Conservation (phyloP, 2,888 invertebrate species). For the Octonoba sinensis region DNA sequence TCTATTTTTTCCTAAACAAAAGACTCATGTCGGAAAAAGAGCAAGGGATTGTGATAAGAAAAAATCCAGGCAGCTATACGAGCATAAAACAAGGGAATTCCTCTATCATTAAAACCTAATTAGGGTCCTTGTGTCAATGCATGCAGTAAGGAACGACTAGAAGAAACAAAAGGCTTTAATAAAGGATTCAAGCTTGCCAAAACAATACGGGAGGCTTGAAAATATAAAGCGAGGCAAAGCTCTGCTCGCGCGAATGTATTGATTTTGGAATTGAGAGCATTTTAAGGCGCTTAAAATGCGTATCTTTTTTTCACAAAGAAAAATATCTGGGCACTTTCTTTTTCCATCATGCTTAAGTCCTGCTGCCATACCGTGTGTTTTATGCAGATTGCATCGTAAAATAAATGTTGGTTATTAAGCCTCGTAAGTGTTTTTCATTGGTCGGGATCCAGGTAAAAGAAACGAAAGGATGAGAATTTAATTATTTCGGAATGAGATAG, state of each 20-base stretch:
- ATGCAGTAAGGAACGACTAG: constrained; percentile 5
- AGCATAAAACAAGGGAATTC: constrained; percentile 45
- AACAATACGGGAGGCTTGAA: constrained; percentile 43
- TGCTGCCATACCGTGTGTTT: too few relatives aligned
- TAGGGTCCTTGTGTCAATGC: constrained; percentile 39
- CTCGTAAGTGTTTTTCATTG: too few relatives aligned
- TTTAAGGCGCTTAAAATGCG: constrained; percentile 25
- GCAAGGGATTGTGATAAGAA: constrained; percentile 37
- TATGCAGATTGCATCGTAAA: constrained; percentile 5
- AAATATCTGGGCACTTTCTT: neutral
- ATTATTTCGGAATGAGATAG: too few relatives aligned
- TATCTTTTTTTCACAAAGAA: constrained; percentile 1
- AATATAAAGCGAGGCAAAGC: constrained; percentile 28
- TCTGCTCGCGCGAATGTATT: constrained; percentile 25
- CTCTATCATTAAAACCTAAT: constrained; percentile 58
- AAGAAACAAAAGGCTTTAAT: constrained; percentile 39
- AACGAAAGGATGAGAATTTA: too few relatives aligned
- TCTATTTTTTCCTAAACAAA: constrained; percentile 22
- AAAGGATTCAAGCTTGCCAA: constrained; percentile 4
- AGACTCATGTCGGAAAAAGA: constrained; percentile 17
- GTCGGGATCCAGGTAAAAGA: too few relatives aligned
- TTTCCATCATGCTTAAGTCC: neutral
- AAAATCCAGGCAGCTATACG: constrained; percentile 17
- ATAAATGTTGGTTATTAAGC: too few relatives aligned
- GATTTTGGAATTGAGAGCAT: constrained; percentile 41